A percentile compares a stretch with the other conserved stretches of the same genome.
These are phyloP conservation scores for Oreochromis tanganicae DNA, from an alignment of 2,113 vertebrate species.

Conservation along the genomic window DNA sequence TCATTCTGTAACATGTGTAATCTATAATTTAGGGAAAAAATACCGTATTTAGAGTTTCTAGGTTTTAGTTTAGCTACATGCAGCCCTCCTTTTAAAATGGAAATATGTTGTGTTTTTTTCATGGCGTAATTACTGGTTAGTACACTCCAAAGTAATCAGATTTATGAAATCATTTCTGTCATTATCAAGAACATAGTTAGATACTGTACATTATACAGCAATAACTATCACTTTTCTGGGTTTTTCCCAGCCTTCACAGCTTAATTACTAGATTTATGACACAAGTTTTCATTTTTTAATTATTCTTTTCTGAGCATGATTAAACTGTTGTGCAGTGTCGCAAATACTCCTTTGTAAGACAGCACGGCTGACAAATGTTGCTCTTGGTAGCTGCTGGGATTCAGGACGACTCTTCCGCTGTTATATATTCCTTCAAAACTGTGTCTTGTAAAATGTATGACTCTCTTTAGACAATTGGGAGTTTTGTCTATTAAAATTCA, in stretches of 20 bases:
- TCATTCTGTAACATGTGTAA: fast-evolving
- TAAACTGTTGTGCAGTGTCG: not conserved
- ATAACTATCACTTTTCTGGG: not conserved
- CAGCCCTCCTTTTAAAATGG: not conserved
- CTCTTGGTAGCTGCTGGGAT: not conserved
- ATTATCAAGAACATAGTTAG: fast-evolving
- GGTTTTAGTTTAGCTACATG: not conserved
- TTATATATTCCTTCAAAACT: not conserved
- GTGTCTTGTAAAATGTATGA: not conserved
- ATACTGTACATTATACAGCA: not conserved
- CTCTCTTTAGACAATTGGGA: not conserved
- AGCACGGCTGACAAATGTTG: not conserved
- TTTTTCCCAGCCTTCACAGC: not conserved
- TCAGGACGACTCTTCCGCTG: not conserved
- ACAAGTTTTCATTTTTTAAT: not conserved
- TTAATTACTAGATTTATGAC: not conserved
- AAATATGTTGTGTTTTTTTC: not conserved
- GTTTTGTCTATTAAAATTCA: not conserved
- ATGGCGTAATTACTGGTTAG: fast-evolving
- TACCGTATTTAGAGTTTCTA: not conserved
- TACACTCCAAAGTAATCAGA: not conserved
- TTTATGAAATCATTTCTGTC: not conserved
- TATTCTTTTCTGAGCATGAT: not conserved
- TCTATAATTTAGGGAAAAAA: not conserved
- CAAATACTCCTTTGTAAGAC: not conserved